Conservation (phyloP, 1,140 invertebrate species). For the Drosophila littoralis region DNA sequence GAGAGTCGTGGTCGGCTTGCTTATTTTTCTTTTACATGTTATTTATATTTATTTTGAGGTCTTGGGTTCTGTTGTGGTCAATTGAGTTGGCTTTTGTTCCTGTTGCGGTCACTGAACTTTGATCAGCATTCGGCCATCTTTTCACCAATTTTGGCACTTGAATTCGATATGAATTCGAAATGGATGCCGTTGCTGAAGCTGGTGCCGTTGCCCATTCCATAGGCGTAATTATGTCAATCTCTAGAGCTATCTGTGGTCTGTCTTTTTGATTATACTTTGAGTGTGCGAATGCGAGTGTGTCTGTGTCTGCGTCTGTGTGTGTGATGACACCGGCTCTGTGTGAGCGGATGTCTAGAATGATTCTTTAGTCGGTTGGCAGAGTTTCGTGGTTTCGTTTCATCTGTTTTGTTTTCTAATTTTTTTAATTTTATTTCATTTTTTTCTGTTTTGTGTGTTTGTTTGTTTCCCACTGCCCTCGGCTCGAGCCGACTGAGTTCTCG, state of each 20-base stretch:
- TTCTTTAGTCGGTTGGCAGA: slow-evolving; percentile 24
- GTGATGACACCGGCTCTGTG: slow-evolving; percentile 1
- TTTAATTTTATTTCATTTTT: slow-evolving; percentile 7
- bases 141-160: slow-evolving; percentile 60
- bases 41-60: slow-evolving; percentile 3
- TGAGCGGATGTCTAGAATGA: slow-evolving; percentile 32
- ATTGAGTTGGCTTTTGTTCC: slow-evolving; percentile 24
- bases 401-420: slow-evolving; percentile 5
- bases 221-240: slow-evolving; percentile 72
- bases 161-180: slow-evolving; percentile 51
- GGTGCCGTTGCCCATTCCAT: slow-evolving; percentile 23
- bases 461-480: slow-evolving; percentile 1
- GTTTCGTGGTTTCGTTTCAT: slow-evolving; percentile 7
- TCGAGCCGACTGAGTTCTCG: slow-evolving; percentile 9
- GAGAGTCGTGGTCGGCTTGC: neutral
- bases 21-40: slow-evolving; percentile 6
- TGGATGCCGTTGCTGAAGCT: slow-evolving; percentile 12
- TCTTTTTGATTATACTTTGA: slow-evolving; percentile 16
- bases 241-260: slow-evolving; percentile 37
- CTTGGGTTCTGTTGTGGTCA: slow-evolving; percentile 5
- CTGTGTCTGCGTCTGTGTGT: slow-evolving; percentile 12
- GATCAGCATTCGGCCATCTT: slow-evolving; percentile 33
- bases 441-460: slow-evolving; percentile 14
- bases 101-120: slow-evolving; percentile 43
- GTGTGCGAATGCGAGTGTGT: no score